phyloP scores from a whole-genome alignment of 2,888 invertebrate species.

The Tipula helvola region DNA sequence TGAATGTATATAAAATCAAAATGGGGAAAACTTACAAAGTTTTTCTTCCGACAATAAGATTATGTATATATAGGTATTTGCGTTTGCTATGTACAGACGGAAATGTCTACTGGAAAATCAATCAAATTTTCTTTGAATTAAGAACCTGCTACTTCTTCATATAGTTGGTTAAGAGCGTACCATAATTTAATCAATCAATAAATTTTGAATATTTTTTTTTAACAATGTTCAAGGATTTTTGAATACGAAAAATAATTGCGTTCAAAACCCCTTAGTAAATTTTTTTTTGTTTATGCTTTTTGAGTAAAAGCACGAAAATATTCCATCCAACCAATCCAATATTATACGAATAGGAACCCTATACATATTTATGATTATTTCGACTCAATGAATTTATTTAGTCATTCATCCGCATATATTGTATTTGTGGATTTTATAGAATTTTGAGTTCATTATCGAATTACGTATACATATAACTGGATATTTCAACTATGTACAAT shows the following conservation, averaged over 20 bases:
- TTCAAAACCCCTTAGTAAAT: not conserved
- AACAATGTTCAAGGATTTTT: not conserved
- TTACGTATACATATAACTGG: not conserved
- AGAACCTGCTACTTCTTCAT: not conserved
- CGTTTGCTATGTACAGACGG: not conserved
- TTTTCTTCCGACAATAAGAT: not conserved
- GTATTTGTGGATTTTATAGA: not conserved
- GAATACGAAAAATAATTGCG: not conserved
- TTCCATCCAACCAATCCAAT: not conserved
- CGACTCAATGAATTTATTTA: not conserved
- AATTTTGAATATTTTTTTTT: not conserved
- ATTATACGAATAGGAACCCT: not conserved
- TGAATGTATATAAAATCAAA: not conserved
- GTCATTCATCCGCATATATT: not conserved
- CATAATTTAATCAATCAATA: not conserved
- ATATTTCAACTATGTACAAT: not conserved
- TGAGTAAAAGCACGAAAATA: not conserved
- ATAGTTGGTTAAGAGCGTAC: not conserved
- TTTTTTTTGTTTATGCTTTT: not conserved
- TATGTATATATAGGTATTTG: not conserved
- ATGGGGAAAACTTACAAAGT: not conserved
- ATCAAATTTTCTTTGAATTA: not conserved
- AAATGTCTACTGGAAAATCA: not conserved
- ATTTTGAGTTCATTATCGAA: not conserved
- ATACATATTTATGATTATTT: not conserved